A percentile compares a stretch with the other conserved stretches of the same genome.
Conservation (phyloP, 2,888 invertebrate species). For the Cephonodes hylas region DNA sequence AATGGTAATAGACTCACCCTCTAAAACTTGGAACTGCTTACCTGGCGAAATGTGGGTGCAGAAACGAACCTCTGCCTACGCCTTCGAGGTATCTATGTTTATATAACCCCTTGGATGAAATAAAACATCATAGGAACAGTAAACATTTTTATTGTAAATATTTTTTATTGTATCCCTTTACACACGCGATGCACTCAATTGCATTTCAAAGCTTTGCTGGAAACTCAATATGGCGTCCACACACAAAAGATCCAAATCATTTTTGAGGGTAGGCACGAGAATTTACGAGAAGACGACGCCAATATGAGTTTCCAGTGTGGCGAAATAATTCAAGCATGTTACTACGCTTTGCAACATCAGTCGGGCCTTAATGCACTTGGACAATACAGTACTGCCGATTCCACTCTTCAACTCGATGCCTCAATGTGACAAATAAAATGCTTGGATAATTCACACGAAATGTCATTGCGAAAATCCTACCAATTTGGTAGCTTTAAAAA, state of each 20-base stretch:
- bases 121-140: conserved; percentile 70
- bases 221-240: conserved; percentile 46
- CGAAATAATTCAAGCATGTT: conserved; percentile 58
- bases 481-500: not conserved
- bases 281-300: conserved; percentile 32
- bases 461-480: not conserved
- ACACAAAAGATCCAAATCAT: conserved; percentile 17
- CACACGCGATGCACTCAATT: conserved; percentile 67
- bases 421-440: conserved; percentile 29
- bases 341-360: conserved; percentile 53
- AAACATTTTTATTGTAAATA: conserved; percentile 81
- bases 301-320: conserved; percentile 54
- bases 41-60: no score
- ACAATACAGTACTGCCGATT: conserved; percentile 44
- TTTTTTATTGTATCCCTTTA: conserved; percentile 76
- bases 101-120: conserved; percentile 30
- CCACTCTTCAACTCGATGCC: conserved; percentile 29
- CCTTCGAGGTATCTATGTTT: no score
- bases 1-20: no score
- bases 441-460: not conserved
- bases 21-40: no score
- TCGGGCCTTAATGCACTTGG: conserved; percentile 67
- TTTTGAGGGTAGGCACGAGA: conserved; percentile 39
- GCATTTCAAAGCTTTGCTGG: conserved; percentile 52
- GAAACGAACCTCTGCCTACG: no score